Evolutionary conservation across 2,113 vertebrate species (phyloP).

Genomic region (Pelodiscus sinensis): DNA sequence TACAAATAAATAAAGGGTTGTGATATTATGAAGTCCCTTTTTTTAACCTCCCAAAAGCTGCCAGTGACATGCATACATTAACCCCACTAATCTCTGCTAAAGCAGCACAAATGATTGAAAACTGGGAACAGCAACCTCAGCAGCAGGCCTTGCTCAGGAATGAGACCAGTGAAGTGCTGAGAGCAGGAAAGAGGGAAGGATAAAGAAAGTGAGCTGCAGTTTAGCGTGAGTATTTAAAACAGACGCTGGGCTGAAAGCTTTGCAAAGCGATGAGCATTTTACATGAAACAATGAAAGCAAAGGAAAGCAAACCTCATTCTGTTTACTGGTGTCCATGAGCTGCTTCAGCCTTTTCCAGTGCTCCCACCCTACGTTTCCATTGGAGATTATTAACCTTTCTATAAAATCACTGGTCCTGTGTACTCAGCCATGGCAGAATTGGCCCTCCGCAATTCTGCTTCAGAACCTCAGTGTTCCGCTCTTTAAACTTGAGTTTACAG

Average conservation of each 20-base stretch:
- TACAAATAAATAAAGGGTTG: constrained; percentile 25
- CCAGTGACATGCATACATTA: constrained; percentile 41
- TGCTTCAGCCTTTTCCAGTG: background rate
- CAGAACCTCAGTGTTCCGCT: background rate
- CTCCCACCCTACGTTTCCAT: background rate
- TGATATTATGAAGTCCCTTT: constrained; percentile 9
- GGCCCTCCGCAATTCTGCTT: background rate
- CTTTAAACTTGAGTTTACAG: background rate
- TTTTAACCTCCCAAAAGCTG: background rate
- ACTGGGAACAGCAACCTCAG: background rate
- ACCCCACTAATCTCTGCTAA: constrained; percentile 28
- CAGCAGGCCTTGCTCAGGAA: constrained; percentile 6
- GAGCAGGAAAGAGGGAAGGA: background rate
- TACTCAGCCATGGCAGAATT: background rate
- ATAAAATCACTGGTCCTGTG: accelerated
- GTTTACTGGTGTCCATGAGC: background rate
- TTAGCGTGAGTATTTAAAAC: background rate
- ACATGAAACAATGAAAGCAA: background rate
- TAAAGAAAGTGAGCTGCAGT: background rate
- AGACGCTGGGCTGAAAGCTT: background rate
- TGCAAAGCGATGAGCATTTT: background rate
- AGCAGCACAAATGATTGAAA: background rate
- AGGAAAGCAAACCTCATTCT: background rate
- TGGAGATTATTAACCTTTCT: background rate
- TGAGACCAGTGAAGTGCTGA: background rate